Conservation (phyloP, 1,140 invertebrate species). For the Ostrea edulis region DNA sequence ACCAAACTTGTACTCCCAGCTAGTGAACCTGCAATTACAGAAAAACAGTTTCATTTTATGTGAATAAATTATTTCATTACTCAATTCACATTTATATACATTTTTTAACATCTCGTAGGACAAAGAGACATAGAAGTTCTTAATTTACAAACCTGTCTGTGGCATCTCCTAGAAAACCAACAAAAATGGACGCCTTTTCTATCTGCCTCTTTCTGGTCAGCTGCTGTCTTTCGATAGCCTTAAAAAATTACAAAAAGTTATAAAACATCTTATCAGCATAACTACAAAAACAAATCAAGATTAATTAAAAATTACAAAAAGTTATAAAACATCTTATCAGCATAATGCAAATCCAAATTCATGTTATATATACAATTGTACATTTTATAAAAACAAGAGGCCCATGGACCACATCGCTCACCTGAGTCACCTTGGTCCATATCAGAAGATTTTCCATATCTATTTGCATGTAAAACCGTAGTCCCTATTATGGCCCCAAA, state of each 20-base stretch:
- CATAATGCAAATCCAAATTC: too few relatives aligned
- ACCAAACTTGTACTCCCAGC: slow-evolving; percentile 70
- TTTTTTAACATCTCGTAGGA: too few relatives aligned
- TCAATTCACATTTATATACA: not conserved
- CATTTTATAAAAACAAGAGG: too few relatives aligned
- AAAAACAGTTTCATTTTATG: not conserved
- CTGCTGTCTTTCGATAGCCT: slow-evolving; percentile 47
- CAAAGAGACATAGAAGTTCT: not conserved
- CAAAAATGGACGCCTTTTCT: slow-evolving; percentile 70
- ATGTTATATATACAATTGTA: too few relatives aligned
- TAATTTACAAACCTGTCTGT: slow-evolving; percentile 66
- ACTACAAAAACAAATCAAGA: too few relatives aligned
- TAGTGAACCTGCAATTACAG: slow-evolving; percentile 66
- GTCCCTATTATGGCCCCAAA: too few relatives aligned
- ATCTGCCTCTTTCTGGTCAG: slow-evolving; percentile 69
- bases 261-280: too few relatives aligned
- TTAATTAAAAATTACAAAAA: not conserved
- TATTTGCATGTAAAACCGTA: too few relatives aligned
- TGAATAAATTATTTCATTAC: not conserved
- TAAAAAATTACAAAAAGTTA: not conserved
- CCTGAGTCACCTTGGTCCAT: too few relatives aligned
- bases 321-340: too few relatives aligned
- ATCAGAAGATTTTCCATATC: too few relatives aligned
- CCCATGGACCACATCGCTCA: too few relatives aligned
- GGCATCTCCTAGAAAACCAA: slow-evolving; percentile 72